A percentile compares a stretch with the other conserved stretches of the same genome.
These are phyloP conservation scores for Myodes glareolus DNA, from an alignment of 2,113 vertebrate genomes.

Conservation along the genomic window DNA sequence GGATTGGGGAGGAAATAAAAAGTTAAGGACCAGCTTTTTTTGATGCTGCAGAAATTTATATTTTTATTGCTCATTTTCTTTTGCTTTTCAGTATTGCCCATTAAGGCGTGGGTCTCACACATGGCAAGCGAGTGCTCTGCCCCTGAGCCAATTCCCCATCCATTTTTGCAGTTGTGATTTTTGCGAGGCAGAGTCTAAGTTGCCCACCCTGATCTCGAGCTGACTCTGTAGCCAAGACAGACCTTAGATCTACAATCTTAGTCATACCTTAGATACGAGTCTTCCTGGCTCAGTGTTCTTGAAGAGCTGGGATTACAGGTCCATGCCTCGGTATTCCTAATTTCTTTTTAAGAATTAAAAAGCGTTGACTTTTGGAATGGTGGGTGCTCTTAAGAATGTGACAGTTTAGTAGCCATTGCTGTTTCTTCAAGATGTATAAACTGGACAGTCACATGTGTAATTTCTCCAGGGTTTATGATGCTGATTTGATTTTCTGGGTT, in stretches of 20 bases:
- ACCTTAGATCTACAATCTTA: not conserved
- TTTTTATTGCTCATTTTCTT: not conserved
- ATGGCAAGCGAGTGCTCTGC: not conserved
- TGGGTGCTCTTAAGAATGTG: not conserved
- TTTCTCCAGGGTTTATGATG: conserved; percentile 38
- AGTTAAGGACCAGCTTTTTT: not conserved
- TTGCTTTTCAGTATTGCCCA: not conserved
- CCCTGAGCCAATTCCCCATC: too few species aligned
- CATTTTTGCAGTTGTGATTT: not conserved
- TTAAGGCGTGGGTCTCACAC: not conserved
- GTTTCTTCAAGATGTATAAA: not conserved
- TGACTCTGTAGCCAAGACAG: not conserved
- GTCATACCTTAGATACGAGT: not conserved
- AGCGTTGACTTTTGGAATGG: not conserved
- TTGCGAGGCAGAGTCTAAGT: not conserved
- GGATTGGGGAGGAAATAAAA: not conserved
- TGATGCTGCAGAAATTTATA: not conserved
- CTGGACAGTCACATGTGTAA: not conserved
- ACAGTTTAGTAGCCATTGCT: not conserved
- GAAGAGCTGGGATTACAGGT: not conserved
- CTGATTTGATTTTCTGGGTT: conserved; percentile 30
- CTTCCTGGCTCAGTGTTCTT: not conserved
- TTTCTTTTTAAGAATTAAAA: conserved; percentile 12
- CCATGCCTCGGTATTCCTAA: not conserved
- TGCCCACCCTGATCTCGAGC: not conserved